Conservation (phyloP, 1,140 invertebrate species). For the Leptonema lineaticorne region DNA sequence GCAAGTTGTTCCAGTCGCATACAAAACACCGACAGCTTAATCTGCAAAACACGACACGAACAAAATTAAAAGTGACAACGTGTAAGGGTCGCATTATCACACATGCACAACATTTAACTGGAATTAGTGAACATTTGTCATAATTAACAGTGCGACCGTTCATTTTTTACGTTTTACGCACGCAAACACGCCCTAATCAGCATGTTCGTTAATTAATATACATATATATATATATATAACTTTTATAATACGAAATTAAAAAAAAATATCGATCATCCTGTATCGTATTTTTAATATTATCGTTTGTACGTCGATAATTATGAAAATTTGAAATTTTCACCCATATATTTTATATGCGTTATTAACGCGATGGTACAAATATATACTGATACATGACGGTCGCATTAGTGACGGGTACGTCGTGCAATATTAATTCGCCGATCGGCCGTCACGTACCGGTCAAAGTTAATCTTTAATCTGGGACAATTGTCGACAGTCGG, state of each 20-base stretch:
- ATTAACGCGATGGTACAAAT: background rate
- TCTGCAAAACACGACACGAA: too few relatives aligned
- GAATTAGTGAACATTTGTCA: slow-evolving; percentile 42
- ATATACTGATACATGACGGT: background rate
- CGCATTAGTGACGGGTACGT: background rate
- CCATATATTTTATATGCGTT: background rate
- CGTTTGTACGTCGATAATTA: background rate
- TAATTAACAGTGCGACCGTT: slow-evolving; percentile 36
- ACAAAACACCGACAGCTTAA: too few relatives aligned
- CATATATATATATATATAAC: background rate
- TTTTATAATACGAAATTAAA: too few relatives aligned
- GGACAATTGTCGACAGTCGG: slow-evolving; percentile 27
- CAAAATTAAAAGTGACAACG: background rate
- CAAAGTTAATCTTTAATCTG: slow-evolving; percentile 26
- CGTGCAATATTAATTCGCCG: slow-evolving; percentile 1
- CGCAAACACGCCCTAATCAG: slow-evolving; percentile 5
- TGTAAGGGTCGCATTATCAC: slow-evolving; percentile 27
- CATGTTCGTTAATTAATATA: slow-evolving; percentile 12
- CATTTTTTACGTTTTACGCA: slow-evolving; percentile 25
- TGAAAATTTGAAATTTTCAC: background rate
- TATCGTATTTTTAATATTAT: background rate
- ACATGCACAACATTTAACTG: slow-evolving; percentile 40
- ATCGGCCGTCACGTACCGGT: background rate
- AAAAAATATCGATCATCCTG: too few relatives aligned
- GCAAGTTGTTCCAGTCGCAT: too few relatives aligned